Evolutionary conservation across 2,888 invertebrate genomes (phyloP).

Genomic region (Lasiommata megera): DNA sequence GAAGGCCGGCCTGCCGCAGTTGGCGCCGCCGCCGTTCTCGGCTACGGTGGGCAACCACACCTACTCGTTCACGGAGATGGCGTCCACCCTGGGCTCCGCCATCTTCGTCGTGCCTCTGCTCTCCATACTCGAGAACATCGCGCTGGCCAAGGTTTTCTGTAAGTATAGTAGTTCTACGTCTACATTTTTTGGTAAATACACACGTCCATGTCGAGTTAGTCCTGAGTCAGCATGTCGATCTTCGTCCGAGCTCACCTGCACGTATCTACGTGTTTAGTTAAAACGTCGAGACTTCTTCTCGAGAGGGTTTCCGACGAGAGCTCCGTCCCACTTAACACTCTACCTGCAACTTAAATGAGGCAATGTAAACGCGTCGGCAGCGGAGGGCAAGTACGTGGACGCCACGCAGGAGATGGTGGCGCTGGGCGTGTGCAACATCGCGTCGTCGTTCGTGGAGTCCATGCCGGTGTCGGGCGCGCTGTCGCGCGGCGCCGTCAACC

Average conservation of each 20-base stretch:
- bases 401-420: conserved; percentile 96
- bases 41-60: conserved; percentile 84
- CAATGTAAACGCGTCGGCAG: too few species aligned
- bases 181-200: too few species aligned
- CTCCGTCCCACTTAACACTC: too few species aligned
- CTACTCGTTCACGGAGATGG: conserved; percentile 85
- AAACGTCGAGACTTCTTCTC: too few species aligned
- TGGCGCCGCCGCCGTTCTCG: conserved; percentile 85
- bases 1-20: conserved; percentile 85
- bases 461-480: conserved; percentile 96
- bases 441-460: conserved; percentile 93
- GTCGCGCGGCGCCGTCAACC: conserved; percentile 95
- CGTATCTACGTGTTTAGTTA: too few species aligned
- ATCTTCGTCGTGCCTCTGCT: conserved; percentile 93
- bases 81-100: conserved; percentile 90
- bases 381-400: conserved; percentile 89
- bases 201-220: too few species aligned
- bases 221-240: too few species aligned
- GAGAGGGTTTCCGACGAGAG: too few species aligned
- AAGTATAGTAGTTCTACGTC: too few species aligned
- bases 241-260: too few species aligned
- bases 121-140: conserved; percentile 95
- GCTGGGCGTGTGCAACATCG: conserved; percentile 91
- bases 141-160: conserved; percentile 95
- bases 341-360: too few species aligned